Evolutionary conservation across 2,888 invertebrate genomes (phyloP).

Genomic region (Drosophila trichaetosa): DNA sequence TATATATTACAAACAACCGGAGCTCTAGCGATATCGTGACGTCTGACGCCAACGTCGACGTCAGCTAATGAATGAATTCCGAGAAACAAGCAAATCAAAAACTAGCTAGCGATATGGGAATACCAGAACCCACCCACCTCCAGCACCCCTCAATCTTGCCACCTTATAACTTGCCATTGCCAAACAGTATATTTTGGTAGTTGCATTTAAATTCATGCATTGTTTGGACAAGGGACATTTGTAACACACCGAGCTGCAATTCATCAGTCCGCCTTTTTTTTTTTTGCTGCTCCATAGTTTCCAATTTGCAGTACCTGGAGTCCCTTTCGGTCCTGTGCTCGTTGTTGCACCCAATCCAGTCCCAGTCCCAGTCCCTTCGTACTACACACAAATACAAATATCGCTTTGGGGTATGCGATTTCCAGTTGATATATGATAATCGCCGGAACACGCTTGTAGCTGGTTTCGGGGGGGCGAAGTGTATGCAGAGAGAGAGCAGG

Average conservation of each 20-base stretch:
- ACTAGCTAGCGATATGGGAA: conserved; percentile 38
- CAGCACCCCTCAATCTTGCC: background rate
- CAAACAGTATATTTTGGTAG: conserved; percentile 9
- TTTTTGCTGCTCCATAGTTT: background rate
- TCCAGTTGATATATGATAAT: conserved; percentile 68
- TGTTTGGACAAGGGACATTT: conserved; percentile 16
- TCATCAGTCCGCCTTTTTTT: conserved; percentile 38
- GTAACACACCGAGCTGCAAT: conserved; percentile 35
- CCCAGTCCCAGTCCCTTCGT: background rate
- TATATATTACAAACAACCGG: conserved; percentile 29
- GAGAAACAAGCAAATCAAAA: conserved; percentile 49
- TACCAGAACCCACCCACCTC: conserved; percentile 1
- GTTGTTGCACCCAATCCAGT: background rate
- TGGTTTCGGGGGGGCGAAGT: background rate
- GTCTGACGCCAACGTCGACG: conserved; percentile 51
- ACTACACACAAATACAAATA: conserved; percentile 14
- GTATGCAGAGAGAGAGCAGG: conserved; percentile 12
- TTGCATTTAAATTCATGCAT: conserved; percentile 14
- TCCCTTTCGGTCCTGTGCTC: background rate
- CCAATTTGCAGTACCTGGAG: conserved; percentile 28
- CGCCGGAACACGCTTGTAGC: conserved; percentile 48
- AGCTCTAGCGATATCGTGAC: conserved; percentile 52
- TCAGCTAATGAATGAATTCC: conserved; percentile 68
- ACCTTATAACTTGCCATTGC: background rate
- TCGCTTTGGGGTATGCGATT: conserved; percentile 25